These are phyloP conservation scores for Oikopleura vanhoeffeni DNA, from an alignment of 23 tunicate species.

Conservation along the genomic window DNA sequence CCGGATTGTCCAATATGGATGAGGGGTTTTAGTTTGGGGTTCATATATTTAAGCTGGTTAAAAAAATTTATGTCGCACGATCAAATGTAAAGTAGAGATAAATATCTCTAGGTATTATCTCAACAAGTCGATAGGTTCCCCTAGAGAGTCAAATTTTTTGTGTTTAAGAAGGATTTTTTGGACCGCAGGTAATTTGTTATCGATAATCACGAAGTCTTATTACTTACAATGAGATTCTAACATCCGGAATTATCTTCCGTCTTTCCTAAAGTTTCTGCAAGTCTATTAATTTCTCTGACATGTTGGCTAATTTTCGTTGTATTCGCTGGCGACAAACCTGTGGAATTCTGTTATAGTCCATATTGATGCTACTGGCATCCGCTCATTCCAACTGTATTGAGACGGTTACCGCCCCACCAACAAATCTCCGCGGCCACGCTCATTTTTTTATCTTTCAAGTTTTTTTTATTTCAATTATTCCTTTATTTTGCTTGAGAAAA, in stretches of 20 bases:
- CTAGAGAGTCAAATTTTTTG: too few relatives aligned
- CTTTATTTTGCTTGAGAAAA: not conserved
- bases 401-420: not conserved
- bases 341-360: slow-evolving; percentile 45
- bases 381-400: not conserved
- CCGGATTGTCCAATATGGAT: too few relatives aligned
- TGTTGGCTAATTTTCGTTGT: slow-evolving; percentile 51
- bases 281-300: slow-evolving; percentile 28
- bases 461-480: not conserved
- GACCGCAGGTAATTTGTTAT: not conserved
- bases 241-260: not conserved
- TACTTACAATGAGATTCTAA: not conserved
- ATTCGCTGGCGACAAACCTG: slow-evolving; percentile 37
- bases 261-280: not conserved
- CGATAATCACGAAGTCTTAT: not conserved
- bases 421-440: not conserved
- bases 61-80: too few relatives aligned
- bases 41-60: too few relatives aligned
- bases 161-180: too few relatives aligned
- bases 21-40: too few relatives aligned
- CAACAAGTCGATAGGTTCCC: too few relatives aligned
- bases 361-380: not conserved
- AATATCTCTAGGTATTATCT: too few relatives aligned
- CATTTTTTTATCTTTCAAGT: not conserved
- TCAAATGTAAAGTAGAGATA: too few relatives aligned